Evolutionary conservation across 1,140 invertebrate genomes (phyloP), one percentile per base, ranked within the genome.

Genomic region (Heliconius eleuchia): DNA sequence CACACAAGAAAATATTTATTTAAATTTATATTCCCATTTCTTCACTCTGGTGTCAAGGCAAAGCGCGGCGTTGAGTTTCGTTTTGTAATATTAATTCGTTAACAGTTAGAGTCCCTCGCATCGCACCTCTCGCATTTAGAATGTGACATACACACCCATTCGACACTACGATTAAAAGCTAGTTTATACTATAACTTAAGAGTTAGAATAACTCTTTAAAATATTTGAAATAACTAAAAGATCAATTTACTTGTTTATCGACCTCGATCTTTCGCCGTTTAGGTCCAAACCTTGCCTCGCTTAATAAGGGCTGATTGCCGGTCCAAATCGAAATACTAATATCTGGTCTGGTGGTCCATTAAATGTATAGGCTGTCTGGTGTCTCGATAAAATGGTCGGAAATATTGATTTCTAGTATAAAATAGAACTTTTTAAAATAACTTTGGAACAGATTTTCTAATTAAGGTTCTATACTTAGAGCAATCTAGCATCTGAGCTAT

Each of bases 261-360:
- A 77, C 86, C 86, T 86, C 84, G 81, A 74, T 74, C 77, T 39
- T 73, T 73, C 76, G 34, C 71, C 71, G 71, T n/a, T 78, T 82
- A 84, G 81, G 74, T 77, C 72, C 78, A 80, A 77, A 81, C 85
- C 86, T 86, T 87, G 86, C 70, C 50, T 85, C 80, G 81, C 87
- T 84, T 77, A 79, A 85, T 88, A 87, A 82, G 85, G 86, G 79
- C 37, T 82, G 78, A 80, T 79, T 80, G 84, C 83, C 82, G 80
- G 75, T 74, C 78, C 80, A 76, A 84, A 80, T 73, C 52, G 27
- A 77, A 50, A 19, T 46, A 82, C 77, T 39, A 78, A 71, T 82
- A 27, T 82, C 19, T 9, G 74, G 66, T 30, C 74, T 73, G 16
- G 9, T 55, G 3, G 18, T 6, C 50, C 8, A n/a, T 76, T 30